Evolutionary conservation across 2,113 vertebrate genomes (phyloP), one percentile per base, ranked within the genome.

Genomic region (Burhinus bistriatus): DNA sequence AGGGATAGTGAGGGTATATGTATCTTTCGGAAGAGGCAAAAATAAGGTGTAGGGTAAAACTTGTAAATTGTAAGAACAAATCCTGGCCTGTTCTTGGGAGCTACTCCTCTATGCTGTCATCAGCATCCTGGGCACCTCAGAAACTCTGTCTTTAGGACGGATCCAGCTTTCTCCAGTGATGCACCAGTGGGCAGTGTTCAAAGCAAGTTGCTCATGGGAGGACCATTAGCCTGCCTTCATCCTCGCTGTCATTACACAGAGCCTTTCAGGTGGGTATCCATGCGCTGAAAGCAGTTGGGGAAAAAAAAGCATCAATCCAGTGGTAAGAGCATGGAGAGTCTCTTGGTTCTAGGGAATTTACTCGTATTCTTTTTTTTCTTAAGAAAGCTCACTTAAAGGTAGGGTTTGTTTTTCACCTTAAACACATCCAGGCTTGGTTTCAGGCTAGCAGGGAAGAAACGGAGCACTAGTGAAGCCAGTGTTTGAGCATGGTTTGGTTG

Each of bases 241-340:
- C 45, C 36, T 51, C 78, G 21, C 15, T 10, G 30, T 44, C 23
- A 32, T 71, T 66, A 45, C n/a, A 55, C 34, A 42, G 34, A 92
- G 45, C 38, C 38, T 71, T 88, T 72, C 30, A 29, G 17, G 21
- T 0, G 0, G 18, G 26, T 76, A 44, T 42, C 32, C 0, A 1
- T 36, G 29, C 1, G 3, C 49, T 69, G 49, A 83, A 88, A 90
- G 54, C 71, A 44, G 20, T 1, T 83, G 62, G 12, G 49, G 36
- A 1, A 49, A 52, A 86, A 86, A 70, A 32, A n/a, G 4, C 44
- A 66, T 42, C 21, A 72, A 27, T 68, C 26, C 52, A 83, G 9
- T 11, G 2, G 8, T 55, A 38, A 78, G 38, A 73, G 14, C 1
- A 5, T n/a, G 27, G 19, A 27, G 68, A 75, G 7, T 32, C 32